Evolutionary conservation across 2,113 vertebrate species (phyloP).

Genomic region (Dicerorhinus sumatrensis): DNA sequence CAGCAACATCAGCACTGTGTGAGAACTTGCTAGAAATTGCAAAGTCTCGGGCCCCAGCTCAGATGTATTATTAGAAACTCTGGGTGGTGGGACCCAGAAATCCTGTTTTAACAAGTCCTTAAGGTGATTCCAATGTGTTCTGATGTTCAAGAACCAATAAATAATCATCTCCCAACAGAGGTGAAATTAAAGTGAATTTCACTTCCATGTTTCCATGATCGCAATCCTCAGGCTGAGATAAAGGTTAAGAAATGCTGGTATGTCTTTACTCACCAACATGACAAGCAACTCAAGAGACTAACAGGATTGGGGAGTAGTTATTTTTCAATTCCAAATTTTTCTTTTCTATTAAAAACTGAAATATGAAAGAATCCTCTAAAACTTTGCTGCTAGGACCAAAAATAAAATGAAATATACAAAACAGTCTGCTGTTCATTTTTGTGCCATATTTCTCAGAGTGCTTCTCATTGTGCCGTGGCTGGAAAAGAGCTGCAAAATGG

Average conservation of each 20-base stretch:
- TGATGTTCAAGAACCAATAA: neutral
- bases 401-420: neutral
- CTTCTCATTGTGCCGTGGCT: neutral
- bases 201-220: neutral
- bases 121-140: neutral
- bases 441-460: neutral
- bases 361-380: neutral
- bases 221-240: neutral
- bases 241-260: neutral
- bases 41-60: neutral
- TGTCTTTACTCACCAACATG: neutral
- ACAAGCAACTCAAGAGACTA: neutral
- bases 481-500: neutral
- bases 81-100: too few species aligned
- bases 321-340: neutral
- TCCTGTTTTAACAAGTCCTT: neutral
- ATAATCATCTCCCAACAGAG: neutral
- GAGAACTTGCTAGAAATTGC: neutral
- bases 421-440: neutral
- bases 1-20: neutral
- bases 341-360: neutral
- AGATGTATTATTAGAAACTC: neutral
- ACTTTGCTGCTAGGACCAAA: neutral
- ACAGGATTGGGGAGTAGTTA: neutral
- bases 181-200: neutral